Evolutionary conservation across 2,113 vertebrate species (phyloP), one percentile per base, ranked within the genome.

Genomic region (Lepisosteus osseus): DNA sequence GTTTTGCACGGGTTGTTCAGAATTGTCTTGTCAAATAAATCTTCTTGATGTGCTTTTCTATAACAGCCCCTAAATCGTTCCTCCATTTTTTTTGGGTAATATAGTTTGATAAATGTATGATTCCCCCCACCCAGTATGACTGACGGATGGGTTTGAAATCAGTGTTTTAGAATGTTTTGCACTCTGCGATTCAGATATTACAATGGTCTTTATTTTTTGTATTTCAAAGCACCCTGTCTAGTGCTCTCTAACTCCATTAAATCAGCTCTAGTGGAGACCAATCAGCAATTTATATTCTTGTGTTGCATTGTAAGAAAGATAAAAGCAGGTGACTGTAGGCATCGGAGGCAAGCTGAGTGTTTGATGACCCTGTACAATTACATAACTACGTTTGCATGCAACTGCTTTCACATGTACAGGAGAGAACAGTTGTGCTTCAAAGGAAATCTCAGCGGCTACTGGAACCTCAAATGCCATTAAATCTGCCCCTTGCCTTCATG

Each of bases 211-310:
- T 11, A 43, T n/a, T 61, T 64, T 51, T 64, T 14, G 15, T 45
- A 3, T 59, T 59, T 41, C n/a, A 63, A 15, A 6, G 54, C 12
- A 42, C 11, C 55, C 11, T 40, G 15, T 15, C 45, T 63, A 62
- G 41, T 65, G 54, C 57, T 67, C 51, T 74, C 66, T 17, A 74
- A 54, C 69, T 61, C 54, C 65, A 71, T 71, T 74, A 77, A 55
- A 68, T 68, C 7, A 71, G 64, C 64, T 68, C 45, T 67, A 70
- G 72, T 74, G 15, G 64, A 41, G 70, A 40, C 47, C 56, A 75
- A 72, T 70, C 47, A 47, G 56, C 13, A 47, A 57, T 73, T 67
- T 56, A 51, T 67, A 64, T 65, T 51, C 63, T 29, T 63, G 15
- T 66, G 62, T 15, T 68, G 69, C 54, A 44, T 62, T 65, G 42